Conservation (phyloP, 1,140 invertebrate genomes). For the Phymastichus coffea region DNA sequence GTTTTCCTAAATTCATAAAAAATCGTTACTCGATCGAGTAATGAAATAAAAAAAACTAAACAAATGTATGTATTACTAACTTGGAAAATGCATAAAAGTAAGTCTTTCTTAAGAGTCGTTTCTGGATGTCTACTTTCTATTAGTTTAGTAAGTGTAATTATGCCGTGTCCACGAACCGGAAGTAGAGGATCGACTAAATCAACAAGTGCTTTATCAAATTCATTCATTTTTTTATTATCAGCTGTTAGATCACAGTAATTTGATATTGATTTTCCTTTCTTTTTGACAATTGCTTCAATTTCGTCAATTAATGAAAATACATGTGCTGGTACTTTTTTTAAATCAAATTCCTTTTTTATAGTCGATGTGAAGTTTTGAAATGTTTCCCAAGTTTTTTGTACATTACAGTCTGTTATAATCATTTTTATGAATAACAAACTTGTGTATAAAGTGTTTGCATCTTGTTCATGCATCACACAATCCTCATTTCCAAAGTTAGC, state of each 20-base stretch:
- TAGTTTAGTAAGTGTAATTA: slow-evolving; percentile 72
- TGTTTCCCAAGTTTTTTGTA: slow-evolving; percentile 40
- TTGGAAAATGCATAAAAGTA: slow-evolving; percentile 71
- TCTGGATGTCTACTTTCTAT: slow-evolving; percentile 67
- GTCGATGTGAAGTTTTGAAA: slow-evolving; percentile 56
- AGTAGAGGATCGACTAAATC: slow-evolving; percentile 73
- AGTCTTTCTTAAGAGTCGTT: slow-evolving; percentile 65
- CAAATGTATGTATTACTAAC: slow-evolving; percentile 47
- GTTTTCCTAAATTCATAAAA: slow-evolving; percentile 63
- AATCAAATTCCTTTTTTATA: slow-evolving; percentile 43
- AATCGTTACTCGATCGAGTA: slow-evolving; percentile 24
- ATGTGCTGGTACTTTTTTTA: slow-evolving; percentile 23
- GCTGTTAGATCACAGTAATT: slow-evolving; percentile 41
- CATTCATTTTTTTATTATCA: slow-evolving; percentile 43
- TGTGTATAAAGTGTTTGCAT: slow-evolving; percentile 47
- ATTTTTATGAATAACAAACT: slow-evolving; percentile 53
- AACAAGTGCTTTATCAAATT: slow-evolving; percentile 65
- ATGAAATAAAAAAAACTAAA: slow-evolving; percentile 21
- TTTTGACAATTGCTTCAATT: slow-evolving; percentile 53
- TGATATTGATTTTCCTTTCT: slow-evolving; percentile 42
- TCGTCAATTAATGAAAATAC: slow-evolving; percentile 46
- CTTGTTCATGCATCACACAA: slow-evolving; percentile 24
- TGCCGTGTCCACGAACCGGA: slow-evolving; percentile 78
- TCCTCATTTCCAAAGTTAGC: neutral
- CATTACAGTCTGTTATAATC: slow-evolving; percentile 41